A percentile compares a stretch with the other conserved stretches of the same genome.
Evolutionary conservation across 2,888 invertebrate species (phyloP).

Genomic region (Graphium colonna): DNA sequence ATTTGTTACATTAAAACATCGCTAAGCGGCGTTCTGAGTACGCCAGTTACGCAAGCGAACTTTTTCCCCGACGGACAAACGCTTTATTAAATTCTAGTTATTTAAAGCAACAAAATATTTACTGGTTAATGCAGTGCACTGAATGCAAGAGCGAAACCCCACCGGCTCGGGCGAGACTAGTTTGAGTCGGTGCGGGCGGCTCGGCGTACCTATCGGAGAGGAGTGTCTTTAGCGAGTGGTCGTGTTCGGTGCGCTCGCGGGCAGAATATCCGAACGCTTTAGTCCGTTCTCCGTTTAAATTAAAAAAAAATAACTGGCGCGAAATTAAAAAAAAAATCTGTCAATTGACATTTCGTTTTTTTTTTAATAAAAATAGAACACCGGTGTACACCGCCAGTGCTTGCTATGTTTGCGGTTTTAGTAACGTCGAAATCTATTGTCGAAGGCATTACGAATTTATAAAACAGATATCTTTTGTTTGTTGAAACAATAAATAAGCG

Average conservation of each 20-base stretch:
- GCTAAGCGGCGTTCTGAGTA: not conserved
- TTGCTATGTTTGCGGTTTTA: constrained; percentile 25
- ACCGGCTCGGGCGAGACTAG: constrained; percentile 28
- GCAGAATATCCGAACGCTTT: constrained; percentile 33
- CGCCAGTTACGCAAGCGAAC: not conserved
- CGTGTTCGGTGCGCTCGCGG: constrained; percentile 24
- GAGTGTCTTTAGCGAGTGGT: constrained; percentile 32
- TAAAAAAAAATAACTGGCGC: constrained; percentile 23
- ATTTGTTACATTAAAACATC: too few species aligned
- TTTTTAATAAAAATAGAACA: constrained; percentile 2
- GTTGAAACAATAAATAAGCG: constrained; percentile 26
- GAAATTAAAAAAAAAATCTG: constrained; percentile 9
- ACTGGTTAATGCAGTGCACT: constrained; percentile 28
- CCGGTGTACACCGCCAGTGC: constrained; percentile 7
- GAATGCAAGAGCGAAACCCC: constrained; percentile 24
- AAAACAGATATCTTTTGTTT: constrained; percentile 32
- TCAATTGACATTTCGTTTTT: constrained; percentile 14
- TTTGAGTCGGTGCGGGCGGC: constrained; percentile 26
- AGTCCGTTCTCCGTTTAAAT: constrained; percentile 28
- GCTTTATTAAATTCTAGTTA: constrained; percentile 15
- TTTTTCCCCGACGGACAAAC: constrained; percentile 4
- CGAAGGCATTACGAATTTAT: constrained; percentile 30
- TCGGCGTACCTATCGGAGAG: constrained; percentile 31
- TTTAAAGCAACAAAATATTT: constrained; percentile 21
- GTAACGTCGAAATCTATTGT: constrained; percentile 26